These are phyloP conservation scores for Myiothlypis coronata DNA, from an alignment of 2,797 vertebrate genomes.

Conservation along the genomic window DNA sequence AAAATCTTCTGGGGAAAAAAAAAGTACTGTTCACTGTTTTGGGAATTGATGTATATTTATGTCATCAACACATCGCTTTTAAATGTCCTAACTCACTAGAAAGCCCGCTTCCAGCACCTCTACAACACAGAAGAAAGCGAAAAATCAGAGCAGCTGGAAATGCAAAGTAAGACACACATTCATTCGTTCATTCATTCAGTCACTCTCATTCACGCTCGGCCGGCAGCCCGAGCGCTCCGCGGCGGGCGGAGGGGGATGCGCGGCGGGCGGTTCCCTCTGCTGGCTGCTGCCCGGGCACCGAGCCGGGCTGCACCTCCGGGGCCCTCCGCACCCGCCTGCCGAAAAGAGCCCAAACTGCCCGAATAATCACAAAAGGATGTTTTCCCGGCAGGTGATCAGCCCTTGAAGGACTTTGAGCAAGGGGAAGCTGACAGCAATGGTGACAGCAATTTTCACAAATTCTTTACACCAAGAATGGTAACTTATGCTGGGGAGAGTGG, in stretches of 20 bases:
- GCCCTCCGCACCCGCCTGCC: accelerated
- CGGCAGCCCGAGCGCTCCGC: background rate
- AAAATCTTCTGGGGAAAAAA: background rate
- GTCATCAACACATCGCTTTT: background rate
- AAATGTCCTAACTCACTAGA: background rate
- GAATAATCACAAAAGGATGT: accelerated
- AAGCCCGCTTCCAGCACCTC: background rate
- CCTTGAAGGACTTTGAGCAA: background rate
- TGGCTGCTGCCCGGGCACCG: background rate
- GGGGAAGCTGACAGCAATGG: background rate
- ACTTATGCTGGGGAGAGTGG: background rate
- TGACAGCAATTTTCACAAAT: background rate
- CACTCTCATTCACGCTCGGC: background rate
- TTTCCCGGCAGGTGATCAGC: background rate
- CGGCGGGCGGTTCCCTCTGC: background rate
- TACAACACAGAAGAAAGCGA: background rate
- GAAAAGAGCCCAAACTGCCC: background rate
- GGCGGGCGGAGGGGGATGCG: too few relatives aligned
- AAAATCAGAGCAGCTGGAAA: background rate
- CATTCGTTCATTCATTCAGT: background rate
- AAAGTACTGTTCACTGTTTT: background rate
- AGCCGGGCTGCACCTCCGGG: background rate
- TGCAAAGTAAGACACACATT: background rate
- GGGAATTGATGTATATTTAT: background rate
- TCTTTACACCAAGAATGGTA: accelerated